Evolutionary conservation across 2,888 invertebrate species (phyloP).

Genomic region (Dicycla oo): DNA sequence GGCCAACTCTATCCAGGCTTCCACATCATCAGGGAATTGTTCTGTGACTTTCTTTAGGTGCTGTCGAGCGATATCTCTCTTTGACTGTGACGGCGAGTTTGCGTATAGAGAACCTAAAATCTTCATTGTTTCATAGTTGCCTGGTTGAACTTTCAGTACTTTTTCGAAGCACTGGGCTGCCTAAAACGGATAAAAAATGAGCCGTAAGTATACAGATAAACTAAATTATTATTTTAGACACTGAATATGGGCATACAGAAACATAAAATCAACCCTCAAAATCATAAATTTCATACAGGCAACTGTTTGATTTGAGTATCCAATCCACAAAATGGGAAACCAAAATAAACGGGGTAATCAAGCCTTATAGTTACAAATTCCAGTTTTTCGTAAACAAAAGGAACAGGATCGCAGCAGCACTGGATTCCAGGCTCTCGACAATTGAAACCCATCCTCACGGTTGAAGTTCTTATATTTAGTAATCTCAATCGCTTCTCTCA

Average conservation of each 20-base stretch:
- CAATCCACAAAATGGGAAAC: background rate
- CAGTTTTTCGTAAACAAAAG: no score
- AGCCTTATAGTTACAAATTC: background rate
- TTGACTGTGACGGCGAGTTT: slow-evolving; percentile 96
- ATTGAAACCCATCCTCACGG: no score
- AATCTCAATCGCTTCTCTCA: no score
- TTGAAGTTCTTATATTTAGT: no score
- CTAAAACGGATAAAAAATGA: slow-evolving; percentile 85
- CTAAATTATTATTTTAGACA: no score
- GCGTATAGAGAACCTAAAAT: slow-evolving; percentile 99
- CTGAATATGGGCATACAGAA: background rate
- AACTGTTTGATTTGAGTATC: background rate
- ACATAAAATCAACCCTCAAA: background rate
- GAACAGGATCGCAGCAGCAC: no score
- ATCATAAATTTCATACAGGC: background rate
- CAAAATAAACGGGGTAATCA: background rate
- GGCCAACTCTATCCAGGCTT: slow-evolving; percentile 99
- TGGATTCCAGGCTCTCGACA: no score
- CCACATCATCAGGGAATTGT: slow-evolving; percentile 99
- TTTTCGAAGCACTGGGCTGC: slow-evolving; percentile 99
- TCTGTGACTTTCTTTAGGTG: slow-evolving; percentile 98
- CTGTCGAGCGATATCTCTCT: slow-evolving; percentile 97
- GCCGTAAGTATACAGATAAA: background rate
- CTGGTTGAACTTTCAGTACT: slow-evolving; percentile 98
- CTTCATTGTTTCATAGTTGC: slow-evolving; percentile 99